Percentiles rank a stretch among this genome's conserved stretches.
Conservation (phyloP, 2,797 vertebrate species). For the Acipenser ruthenus region DNA sequence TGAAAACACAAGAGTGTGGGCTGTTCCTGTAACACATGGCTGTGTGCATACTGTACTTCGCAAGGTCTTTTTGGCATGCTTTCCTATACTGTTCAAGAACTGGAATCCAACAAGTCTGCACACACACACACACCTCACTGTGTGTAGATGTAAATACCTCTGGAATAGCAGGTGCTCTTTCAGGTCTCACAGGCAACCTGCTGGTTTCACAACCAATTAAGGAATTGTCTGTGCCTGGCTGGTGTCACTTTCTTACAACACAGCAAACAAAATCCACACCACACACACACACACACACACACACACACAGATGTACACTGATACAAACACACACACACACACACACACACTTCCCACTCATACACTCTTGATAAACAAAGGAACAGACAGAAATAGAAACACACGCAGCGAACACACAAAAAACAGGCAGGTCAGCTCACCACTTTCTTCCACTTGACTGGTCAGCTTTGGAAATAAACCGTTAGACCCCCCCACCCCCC, state of each 20-base stretch:
- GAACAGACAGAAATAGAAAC: conserved; percentile 30
- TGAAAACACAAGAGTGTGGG: no score
- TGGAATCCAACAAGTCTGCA: not conserved
- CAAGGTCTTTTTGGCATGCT: no score
- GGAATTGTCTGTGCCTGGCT: no score
- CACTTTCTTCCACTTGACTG: no score
- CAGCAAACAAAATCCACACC: conserved; percentile 18
- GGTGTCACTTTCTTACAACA: conserved; percentile 14
- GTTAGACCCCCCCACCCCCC: conserved; percentile 28
- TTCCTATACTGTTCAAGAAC: no score
- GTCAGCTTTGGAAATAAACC: no score
- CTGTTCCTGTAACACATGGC: no score
- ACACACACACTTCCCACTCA: conserved; percentile 6
- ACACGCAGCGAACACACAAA: conserved; percentile 38
- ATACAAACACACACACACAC: not conserved
- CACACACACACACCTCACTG: not conserved
- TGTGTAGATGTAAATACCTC: no score
- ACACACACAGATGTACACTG: not conserved
- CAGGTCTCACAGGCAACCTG: no score
- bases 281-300: not conserved
- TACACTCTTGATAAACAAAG: conserved; percentile 22
- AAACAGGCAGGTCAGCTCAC: conserved; percentile 14
- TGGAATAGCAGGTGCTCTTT: no score
- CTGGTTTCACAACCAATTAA: no score
- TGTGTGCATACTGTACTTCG: no score